Evolutionary conservation across 2,113 vertebrate genomes (phyloP).

Genomic region (Oryzias woworae): DNA sequence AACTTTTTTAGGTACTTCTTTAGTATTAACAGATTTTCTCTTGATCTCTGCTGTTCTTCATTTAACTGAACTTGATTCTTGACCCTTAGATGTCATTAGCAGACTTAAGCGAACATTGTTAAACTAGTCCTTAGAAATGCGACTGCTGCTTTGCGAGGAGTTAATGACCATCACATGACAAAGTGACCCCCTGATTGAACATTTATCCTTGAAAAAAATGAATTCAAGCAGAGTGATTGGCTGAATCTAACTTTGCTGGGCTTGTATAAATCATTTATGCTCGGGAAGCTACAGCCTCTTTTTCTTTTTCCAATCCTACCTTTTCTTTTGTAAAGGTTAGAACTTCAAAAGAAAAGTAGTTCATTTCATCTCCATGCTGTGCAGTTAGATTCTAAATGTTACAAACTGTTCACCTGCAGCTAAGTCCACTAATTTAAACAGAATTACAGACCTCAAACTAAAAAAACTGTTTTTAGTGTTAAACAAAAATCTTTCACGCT

Average conservation of each 20-base stretch:
- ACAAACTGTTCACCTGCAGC: no score
- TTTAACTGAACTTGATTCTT: no score
- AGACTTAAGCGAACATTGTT: neutral
- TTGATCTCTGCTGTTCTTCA: no score
- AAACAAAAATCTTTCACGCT: no score
- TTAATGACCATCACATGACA: constrained; percentile 44
- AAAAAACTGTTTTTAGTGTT: no score
- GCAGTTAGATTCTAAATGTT: neutral
- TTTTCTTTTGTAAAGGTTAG: neutral
- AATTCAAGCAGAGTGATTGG: constrained; percentile 39
- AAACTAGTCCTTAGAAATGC: constrained; percentile 18
- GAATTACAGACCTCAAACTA: no score
- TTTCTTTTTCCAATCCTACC: constrained; percentile 16
- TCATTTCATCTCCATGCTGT: neutral
- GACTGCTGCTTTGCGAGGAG: constrained; percentile 14
- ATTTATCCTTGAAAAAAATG: constrained; percentile 25
- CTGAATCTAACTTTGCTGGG: constrained; percentile 34
- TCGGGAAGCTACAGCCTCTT: neutral
- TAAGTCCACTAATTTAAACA: no score
- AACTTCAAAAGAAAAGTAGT: neutral
- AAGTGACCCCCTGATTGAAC: constrained; percentile 28
- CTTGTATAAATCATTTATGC: constrained; percentile 52
- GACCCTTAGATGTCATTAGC: no score
- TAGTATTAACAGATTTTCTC: no score
- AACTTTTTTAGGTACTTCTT: no score